A percentile compares a stretch with the other conserved stretches of the same genome.
phyloP scores from a whole-genome alignment of 1,140 invertebrate species.

The Drosophila arawakana region DNA sequence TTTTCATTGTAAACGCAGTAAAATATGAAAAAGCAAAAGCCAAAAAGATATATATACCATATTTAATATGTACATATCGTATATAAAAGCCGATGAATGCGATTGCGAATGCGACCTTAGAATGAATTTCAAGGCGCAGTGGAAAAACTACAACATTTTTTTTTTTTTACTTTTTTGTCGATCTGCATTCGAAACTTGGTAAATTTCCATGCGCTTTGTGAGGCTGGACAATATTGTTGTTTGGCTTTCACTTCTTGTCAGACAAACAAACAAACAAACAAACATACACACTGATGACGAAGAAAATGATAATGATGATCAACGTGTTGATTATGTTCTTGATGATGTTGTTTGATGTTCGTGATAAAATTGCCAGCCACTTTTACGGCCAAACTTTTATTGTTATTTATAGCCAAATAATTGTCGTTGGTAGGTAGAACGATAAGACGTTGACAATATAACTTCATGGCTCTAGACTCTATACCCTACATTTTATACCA shows the following conservation, averaged over 20 bases:
- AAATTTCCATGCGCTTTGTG: conserved; percentile 54
- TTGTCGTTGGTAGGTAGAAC: conserved; percentile 32
- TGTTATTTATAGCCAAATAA: conserved; percentile 80
- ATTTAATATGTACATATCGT: too few species aligned
- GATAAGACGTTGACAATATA: conserved; percentile 48
- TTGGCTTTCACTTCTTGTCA: conserved; percentile 22
- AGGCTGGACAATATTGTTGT: conserved; percentile 13
- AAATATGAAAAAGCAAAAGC: conserved; percentile 28
- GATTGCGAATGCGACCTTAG: conserved; percentile 57
- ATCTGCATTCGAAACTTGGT: conserved; percentile 21
- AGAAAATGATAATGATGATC: conserved; percentile 13
- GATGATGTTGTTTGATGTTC: conserved; percentile 18
- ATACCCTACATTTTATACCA: too few species aligned
- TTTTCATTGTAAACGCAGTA: conserved; percentile 26
- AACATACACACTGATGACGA: conserved; percentile 1
- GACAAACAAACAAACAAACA: not conserved
- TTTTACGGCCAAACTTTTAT: conserved; percentile 69
- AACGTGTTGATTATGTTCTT: conserved; percentile 10
- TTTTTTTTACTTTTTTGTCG: not conserved
- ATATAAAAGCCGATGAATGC: too few species aligned
- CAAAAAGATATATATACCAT: not conserved
- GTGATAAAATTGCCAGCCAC: conserved; percentile 34
- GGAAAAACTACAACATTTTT: conserved; percentile 33
- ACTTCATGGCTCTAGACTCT: conserved; percentile 21
- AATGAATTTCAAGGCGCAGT: conserved; percentile 65